Percentiles rank a stretch among this genome's conserved stretches.
Conservation (phyloP, 2,888 invertebrate species). For the Zele albiditarsus region DNA sequence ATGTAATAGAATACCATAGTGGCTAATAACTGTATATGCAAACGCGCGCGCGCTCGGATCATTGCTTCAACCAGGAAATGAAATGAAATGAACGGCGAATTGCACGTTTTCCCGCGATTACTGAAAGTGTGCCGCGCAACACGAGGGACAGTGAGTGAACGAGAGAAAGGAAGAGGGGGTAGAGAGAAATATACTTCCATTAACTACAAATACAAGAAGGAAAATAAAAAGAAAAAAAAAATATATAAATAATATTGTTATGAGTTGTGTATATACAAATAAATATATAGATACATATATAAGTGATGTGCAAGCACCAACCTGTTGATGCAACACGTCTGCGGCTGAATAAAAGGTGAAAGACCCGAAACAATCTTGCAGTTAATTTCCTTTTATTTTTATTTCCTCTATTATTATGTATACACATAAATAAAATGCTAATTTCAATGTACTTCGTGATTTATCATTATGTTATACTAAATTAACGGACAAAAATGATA, state of each 20-base stretch:
- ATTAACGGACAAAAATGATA: no score
- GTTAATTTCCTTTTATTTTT: not conserved
- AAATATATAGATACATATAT: not conserved
- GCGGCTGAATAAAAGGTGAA: conserved; percentile 26
- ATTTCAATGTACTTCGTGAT: no score
- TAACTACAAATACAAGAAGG: not conserved
- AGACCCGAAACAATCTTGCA: conserved; percentile 10
- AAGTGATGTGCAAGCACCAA: conserved; percentile 1
- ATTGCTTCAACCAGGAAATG: conserved; percentile 70
- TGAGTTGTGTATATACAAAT: not conserved
- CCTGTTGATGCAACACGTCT: conserved; percentile 33
- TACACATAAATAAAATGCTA: not conserved
- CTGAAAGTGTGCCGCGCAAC: conserved; percentile 59
- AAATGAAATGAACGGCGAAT: conserved; percentile 61
- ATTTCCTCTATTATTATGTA: not conserved
- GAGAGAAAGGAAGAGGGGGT: conserved; percentile 41
- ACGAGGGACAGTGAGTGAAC: not conserved
- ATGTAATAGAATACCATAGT: conserved; percentile 22
- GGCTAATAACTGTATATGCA: conserved; percentile 52
- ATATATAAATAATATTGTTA: conserved; percentile 47
- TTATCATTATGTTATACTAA: no score
- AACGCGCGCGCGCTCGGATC: conserved; percentile 56
- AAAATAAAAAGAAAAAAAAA: not conserved
- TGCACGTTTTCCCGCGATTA: conserved; percentile 67
- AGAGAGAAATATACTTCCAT: not conserved